These are phyloP conservation scores for Dryobota labecula DNA, from an alignment of 2,888 invertebrate species.

Conservation along the genomic window DNA sequence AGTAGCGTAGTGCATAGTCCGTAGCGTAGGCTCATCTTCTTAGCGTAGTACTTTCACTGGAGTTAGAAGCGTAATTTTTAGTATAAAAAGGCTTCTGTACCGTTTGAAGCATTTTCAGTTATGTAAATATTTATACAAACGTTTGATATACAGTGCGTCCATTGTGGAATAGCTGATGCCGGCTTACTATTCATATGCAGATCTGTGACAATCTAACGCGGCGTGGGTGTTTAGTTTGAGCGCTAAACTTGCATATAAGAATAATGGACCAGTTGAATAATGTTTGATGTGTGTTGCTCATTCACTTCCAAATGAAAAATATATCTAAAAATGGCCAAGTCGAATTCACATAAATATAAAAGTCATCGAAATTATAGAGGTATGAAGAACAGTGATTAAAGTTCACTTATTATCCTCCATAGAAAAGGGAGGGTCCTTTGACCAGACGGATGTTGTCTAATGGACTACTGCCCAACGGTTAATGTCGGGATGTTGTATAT, in stretches of 20 bases:
- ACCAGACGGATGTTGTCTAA: no score
- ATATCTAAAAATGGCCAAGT: background rate
- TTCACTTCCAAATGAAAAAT: background rate
- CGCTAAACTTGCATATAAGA: slow-evolving; percentile 25
- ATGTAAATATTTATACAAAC: slow-evolving; percentile 46
- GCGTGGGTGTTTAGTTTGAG: slow-evolving; percentile 19
- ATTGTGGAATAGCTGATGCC: slow-evolving; percentile 36
- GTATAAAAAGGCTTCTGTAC: background rate
- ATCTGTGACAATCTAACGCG: slow-evolving; percentile 34
- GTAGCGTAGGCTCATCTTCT: background rate
- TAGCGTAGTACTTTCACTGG: background rate
- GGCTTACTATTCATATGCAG: slow-evolving; percentile 56
- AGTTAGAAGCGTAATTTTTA: background rate
- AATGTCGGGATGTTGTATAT: no score
- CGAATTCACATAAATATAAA: no score
- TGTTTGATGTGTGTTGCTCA: background rate
- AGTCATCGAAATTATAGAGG: no score
- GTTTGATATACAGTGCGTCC: slow-evolving; percentile 42
- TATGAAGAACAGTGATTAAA: no score
- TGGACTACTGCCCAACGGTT: no score
- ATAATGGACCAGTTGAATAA: background rate
- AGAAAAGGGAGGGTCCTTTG: no score
- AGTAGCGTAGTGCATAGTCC: background rate
- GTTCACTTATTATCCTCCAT: no score
- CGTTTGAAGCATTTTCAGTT: background rate